A percentile compares a stretch with the other conserved stretches of the same genome.
phyloP scores from a whole-genome alignment of 1,140 invertebrate species.

The Hyles euphorbiae region DNA sequence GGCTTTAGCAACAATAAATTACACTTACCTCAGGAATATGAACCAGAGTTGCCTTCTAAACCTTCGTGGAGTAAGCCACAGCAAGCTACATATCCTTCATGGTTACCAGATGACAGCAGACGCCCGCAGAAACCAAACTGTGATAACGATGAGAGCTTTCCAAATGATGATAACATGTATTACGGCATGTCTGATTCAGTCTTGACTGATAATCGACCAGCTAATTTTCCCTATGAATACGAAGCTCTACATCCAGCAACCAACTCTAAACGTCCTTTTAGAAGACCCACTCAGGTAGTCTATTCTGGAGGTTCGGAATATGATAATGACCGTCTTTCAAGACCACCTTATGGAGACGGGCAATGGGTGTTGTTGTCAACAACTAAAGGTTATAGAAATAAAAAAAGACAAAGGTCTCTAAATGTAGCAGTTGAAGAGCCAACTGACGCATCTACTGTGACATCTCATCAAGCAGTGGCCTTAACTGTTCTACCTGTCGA shows the following conservation, averaged over 20 bases:
- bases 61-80: conserved; percentile 61
- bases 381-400: conserved; percentile 82
- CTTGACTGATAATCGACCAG: conserved; percentile 81
- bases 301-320: conserved; percentile 55
- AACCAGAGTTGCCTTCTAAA: conserved; percentile 56
- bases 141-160: conserved; percentile 52
- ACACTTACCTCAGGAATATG: conserved; percentile 52
- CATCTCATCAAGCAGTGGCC: conserved; percentile 77
- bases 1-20: conserved; percentile 61
- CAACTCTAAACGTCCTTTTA: conserved; percentile 42
- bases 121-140: conserved; percentile 63
- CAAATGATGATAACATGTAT: conserved; percentile 51
- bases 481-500: conserved; percentile 83
- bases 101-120: conserved; percentile 57
- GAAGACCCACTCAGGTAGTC: conserved; percentile 66
- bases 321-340: conserved; percentile 55
- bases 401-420: conserved; percentile 68
- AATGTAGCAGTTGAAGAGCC: conserved; percentile 37
- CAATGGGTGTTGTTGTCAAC: conserved; percentile 86
- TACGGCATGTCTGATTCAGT: conserved; percentile 72
- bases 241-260: conserved; percentile 53
- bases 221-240: conserved; percentile 79
- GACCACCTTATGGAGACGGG: conserved; percentile 81
- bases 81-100: conserved; percentile 46
- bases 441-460: conserved; percentile 43